Conservation (phyloP, 2,113 vertebrate species). For the Silurus glanis region DNA sequence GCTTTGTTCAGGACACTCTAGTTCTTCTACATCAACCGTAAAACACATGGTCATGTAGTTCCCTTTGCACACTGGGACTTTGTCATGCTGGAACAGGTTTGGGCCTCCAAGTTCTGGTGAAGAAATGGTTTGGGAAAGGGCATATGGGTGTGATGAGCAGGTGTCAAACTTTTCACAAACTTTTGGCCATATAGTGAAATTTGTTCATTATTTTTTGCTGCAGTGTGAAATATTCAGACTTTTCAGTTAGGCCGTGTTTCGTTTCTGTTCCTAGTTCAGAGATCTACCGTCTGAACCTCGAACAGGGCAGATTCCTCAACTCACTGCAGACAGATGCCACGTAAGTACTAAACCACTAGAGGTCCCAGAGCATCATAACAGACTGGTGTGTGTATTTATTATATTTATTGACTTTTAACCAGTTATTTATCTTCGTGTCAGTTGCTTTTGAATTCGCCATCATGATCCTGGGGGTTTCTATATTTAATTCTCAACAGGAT, state of each 20-base stretch:
- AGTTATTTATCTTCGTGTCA: background rate
- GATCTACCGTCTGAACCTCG: conserved; percentile 90
- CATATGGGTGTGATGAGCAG: background rate
- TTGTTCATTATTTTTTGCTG: background rate
- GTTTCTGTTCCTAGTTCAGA: conserved; percentile 78
- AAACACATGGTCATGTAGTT: background rate
- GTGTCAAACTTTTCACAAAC: background rate
- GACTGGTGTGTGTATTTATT: background rate
- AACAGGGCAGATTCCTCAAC: conserved; percentile 93
- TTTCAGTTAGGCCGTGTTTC: background rate
- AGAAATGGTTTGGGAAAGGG: background rate
- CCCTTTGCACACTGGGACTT: background rate
- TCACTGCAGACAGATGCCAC: conserved; percentile 88
- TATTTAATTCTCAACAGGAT: background rate
- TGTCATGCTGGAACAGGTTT: background rate
- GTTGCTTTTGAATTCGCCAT: background rate
- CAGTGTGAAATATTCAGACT: background rate
- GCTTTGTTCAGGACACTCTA: too few relatives aligned
- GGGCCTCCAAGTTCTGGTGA: background rate
- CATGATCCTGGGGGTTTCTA: background rate
- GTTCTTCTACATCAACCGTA: background rate
- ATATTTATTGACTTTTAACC: background rate
- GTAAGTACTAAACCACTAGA: conserved; percentile 75
- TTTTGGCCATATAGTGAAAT: background rate
- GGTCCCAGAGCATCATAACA: background rate